These are phyloP conservation scores for Mastacembelus armatus DNA, from an alignment of 2,797 vertebrate species.

Conservation along the genomic window DNA sequence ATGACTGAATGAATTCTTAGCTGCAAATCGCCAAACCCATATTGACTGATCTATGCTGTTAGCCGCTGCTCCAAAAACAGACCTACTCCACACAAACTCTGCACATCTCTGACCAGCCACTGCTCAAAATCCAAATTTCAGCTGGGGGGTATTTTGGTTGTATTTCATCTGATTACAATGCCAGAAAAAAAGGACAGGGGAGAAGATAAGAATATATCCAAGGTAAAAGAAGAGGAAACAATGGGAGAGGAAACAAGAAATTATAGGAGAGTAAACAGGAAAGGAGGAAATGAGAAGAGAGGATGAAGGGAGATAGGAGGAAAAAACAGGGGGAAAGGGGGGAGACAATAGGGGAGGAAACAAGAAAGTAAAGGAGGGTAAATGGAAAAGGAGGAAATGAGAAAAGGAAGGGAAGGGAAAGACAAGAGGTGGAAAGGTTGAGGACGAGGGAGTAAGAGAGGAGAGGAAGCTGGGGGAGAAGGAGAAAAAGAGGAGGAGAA, in stretches of 20 bases:
- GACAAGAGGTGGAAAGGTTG: neutral
- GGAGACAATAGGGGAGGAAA: too few relatives aligned
- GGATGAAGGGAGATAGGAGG: neutral
- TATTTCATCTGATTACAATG: neutral
- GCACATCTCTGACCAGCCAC: too few relatives aligned
- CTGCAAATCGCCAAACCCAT: neutral
- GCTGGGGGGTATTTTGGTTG: too few relatives aligned
- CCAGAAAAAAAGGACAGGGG: too few relatives aligned
- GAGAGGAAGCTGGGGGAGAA: neutral
- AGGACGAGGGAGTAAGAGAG: neutral
- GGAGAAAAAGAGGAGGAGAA: slow-evolving; percentile 25
- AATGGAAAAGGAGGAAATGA: neutral
- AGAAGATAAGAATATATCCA: neutral
- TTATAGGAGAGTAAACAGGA: neutral
- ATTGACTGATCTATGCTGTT: too few relatives aligned
- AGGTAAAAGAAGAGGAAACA: neutral
- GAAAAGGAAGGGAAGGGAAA: neutral
- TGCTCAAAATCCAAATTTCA: neutral
- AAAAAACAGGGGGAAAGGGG: neutral
- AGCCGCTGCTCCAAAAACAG: too few relatives aligned
- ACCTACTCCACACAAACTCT: too few relatives aligned
- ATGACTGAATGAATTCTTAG: neutral
- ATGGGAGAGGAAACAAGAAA: neutral
- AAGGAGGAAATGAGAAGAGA: neutral
- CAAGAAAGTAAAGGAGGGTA: too few relatives aligned